Percentiles rank a stretch among this genome's conserved stretches.
phyloP scores from a whole-genome alignment of 2,888 invertebrate species.

The Isotomurus palustris region DNA sequence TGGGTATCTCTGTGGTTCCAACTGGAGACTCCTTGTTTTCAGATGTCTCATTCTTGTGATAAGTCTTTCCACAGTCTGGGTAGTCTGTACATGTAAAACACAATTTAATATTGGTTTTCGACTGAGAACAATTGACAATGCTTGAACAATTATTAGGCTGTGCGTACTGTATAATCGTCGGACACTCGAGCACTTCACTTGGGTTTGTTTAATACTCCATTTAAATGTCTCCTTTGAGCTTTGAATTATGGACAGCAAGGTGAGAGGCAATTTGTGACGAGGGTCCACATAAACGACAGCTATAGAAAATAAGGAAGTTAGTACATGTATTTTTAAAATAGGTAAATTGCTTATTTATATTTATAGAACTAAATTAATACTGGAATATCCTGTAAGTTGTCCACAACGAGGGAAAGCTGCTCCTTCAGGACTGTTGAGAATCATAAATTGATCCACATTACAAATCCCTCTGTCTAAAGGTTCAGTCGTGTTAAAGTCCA shows the following conservation, averaged over 20 bases:
- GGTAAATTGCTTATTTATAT: background rate
- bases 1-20: slow-evolving; percentile 6
- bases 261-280: slow-evolving; percentile 48
- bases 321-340: background rate
- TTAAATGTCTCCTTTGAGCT: slow-evolving; percentile 48
- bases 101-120: background rate
- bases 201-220: slow-evolving; percentile 49
- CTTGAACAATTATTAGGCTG: slow-evolving; percentile 16
- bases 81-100: slow-evolving; percentile 27
- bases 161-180: no score
- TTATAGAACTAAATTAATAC: slow-evolving; percentile 37
- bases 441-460: slow-evolving; percentile 50
- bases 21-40: no score
- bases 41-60: slow-evolving; percentile 5
- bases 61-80: slow-evolving; percentile 38
- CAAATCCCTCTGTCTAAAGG: slow-evolving; percentile 49
- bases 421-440: slow-evolving; percentile 50
- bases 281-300: slow-evolving; percentile 50
- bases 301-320: slow-evolving; percentile 30
- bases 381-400: slow-evolving; percentile 49
- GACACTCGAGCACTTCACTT: slow-evolving; percentile 47
- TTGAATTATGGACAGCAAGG: slow-evolving; percentile 49
- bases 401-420: slow-evolving; percentile 50
- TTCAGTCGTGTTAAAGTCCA: slow-evolving; percentile 44
- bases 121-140: background rate